phyloP scores from a whole-genome alignment of 2,113 vertebrate species.

The Peromyscus maniculatus region DNA sequence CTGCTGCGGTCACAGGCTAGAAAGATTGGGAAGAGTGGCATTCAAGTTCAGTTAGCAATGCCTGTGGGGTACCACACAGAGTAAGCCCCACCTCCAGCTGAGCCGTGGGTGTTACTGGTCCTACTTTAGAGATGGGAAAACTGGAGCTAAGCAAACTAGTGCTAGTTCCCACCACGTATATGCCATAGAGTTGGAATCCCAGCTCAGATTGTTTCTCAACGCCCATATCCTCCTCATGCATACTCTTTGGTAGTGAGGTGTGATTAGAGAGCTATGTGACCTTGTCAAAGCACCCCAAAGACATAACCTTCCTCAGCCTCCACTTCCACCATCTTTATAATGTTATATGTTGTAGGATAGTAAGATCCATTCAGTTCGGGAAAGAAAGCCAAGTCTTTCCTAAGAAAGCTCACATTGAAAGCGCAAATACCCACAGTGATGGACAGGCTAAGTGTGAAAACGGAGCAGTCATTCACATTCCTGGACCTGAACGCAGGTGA shows the following conservation, averaged over 20 bases:
- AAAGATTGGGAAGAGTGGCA: background rate
- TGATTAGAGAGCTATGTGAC: background rate
- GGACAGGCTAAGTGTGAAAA: background rate
- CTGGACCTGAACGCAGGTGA: background rate
- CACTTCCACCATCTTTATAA: background rate
- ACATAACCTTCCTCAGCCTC: background rate
- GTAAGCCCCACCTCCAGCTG: background rate
- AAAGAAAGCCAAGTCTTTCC: background rate
- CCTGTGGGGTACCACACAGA: background rate
- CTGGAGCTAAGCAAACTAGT: background rate
- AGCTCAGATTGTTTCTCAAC: background rate
- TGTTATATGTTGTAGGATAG: background rate
- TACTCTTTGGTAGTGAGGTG: background rate
- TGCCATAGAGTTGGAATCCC: background rate
- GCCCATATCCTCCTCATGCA: background rate
- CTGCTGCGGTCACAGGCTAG: background rate
- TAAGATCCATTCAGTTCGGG: background rate
- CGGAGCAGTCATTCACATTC: background rate
- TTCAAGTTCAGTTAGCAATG: background rate
- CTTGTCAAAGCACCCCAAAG: background rate
- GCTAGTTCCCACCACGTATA: background rate
- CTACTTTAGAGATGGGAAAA: constrained; percentile 9
- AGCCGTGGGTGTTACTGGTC: background rate
- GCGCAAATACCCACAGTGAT: background rate
- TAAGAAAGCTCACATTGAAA: constrained; percentile 47